Evolutionary conservation across 2,888 invertebrate genomes (phyloP), one percentile per base, ranked within the genome.

Genomic region (Cerceris rybyensis): DNA sequence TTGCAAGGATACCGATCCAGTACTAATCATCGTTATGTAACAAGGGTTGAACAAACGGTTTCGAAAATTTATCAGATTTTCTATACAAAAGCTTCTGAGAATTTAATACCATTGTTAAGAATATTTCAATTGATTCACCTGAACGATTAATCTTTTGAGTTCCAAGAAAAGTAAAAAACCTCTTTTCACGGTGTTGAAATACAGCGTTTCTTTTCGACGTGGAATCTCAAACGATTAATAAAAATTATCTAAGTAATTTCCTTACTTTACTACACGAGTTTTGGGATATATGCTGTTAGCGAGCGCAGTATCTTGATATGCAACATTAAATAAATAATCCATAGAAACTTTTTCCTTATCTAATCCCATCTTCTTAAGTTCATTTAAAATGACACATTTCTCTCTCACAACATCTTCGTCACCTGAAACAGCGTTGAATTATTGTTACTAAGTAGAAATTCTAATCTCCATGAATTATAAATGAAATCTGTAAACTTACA

Each of bases 231-330:
- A 28, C 28, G 28, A 28, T 28, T 28, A 65, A 50, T 16, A 43
- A 54, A 58, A 14, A 75, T 65, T 13, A 60, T 46, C 1, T 28
- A 4, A 28, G 49, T 14, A 5, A n/a, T 7, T 39, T 64, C 50
- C 80, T 80, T 61, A 88, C 89, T 80, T 80, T 60, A 89, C 74
- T 39, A 61, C 64, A 49, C 70, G 55, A 16, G 84, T 86, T 16
- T 81, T 69, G 4, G 89, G 86, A 70, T 88, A 88, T 8, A 94
- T 90, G 9, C 91, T 87, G 59, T 92, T 92, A 0, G 87, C 92
- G 11, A 94, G 88, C 9, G 92, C 88, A 1, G 94, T 94, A 8
- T 93, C 93, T 84, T 94, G 94, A 80, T 93, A 94, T 1, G 94
- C 94, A 0, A 93, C 90, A 75, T 91, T 91, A 16, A 93, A 92